Evolutionary conservation across 2,888 invertebrate genomes (phyloP).

Genomic region (Tipula lateralis): DNA sequence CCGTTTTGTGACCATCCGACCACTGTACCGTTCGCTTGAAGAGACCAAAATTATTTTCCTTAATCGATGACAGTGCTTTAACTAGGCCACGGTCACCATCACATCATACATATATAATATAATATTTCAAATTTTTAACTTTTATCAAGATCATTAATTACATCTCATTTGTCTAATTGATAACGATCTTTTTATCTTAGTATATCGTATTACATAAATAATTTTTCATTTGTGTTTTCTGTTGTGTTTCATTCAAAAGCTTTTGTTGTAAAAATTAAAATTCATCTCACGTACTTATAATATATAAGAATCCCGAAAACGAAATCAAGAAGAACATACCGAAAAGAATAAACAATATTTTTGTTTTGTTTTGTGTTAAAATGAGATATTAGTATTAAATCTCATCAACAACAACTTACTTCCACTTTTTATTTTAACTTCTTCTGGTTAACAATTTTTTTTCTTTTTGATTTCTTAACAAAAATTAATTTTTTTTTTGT

Average conservation of each 20-base stretch:
- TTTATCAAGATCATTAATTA: conserved; percentile 24
- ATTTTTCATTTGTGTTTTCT: conserved; percentile 4
- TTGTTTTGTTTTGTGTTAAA: conserved; percentile 15
- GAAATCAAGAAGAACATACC: not conserved
- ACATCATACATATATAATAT: too few species aligned
- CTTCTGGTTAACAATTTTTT: not conserved
- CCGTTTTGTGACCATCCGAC: too few species aligned
- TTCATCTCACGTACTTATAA: conserved; percentile 24
- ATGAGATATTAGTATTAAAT: conserved; percentile 24
- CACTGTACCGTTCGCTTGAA: too few species aligned
- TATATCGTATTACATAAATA: not conserved
- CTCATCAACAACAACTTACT: conserved; percentile 24
- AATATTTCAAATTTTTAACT: not conserved
- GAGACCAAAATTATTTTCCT: too few species aligned
- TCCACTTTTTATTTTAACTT: conserved; percentile 24
- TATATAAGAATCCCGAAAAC: conserved; percentile 19
- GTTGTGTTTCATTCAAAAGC: not conserved
- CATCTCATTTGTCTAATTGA: conserved; percentile 24
- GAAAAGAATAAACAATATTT: not conserved
- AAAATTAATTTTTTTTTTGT: conserved; percentile 4
- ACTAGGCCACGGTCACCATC: too few species aligned
- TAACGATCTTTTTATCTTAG: conserved; percentile 2
- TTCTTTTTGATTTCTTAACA: not conserved
- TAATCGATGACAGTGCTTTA: too few species aligned
- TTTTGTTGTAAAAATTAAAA: conserved; percentile 24